Evolutionary conservation across 2,113 vertebrate genomes (phyloP), one percentile per base, ranked within the genome.

Genomic region (Notarius quadriscutis): DNA sequence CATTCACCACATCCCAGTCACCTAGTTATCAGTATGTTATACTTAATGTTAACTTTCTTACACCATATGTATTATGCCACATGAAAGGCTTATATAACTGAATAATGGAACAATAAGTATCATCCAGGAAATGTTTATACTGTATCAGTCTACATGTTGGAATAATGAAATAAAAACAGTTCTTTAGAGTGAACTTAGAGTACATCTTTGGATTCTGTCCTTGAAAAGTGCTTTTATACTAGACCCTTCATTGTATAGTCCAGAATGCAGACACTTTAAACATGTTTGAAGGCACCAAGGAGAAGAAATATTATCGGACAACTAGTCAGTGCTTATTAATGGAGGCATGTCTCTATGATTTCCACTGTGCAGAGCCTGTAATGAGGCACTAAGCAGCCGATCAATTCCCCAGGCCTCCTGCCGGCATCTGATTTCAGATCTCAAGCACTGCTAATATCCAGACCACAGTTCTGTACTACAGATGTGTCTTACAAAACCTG

Each of bases 331-430:
- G 50, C 50, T 63, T 78, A 65, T 72, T 83, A 63, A 34, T 53
- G 81, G 81, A 87, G 58, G 12, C 71, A 27, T 67, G n/a, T 67
- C n/a, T 67, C 50, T 25, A 60, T 48, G 67, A 82, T 60, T 55
- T 77, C 69, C 57, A 63, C n/a, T 75, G 57, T 74, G 57, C 71
- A 83, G 30, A 18, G 58, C 20, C 48, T 41, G n/a, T 75, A 65
- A 83, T 65, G 71, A 87, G 60, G 58, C 86, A 53, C 71, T 87
- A 83, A 87, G 71, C 86, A 84, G 81, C 27, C 86, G 50, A 78
- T 77, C 86, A 55, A 77, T 71, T 27, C 81, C 55, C 58, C 50
- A 81, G 25, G n/a, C 51, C 27, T 80, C 78, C 30, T 6, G 57
- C 65, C 12, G 53, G 77, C 50, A 62, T 72, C 78, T 50, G 85